phyloP scores from a whole-genome alignment of 2,888 invertebrate genomes.

The Apodemia mormo region DNA sequence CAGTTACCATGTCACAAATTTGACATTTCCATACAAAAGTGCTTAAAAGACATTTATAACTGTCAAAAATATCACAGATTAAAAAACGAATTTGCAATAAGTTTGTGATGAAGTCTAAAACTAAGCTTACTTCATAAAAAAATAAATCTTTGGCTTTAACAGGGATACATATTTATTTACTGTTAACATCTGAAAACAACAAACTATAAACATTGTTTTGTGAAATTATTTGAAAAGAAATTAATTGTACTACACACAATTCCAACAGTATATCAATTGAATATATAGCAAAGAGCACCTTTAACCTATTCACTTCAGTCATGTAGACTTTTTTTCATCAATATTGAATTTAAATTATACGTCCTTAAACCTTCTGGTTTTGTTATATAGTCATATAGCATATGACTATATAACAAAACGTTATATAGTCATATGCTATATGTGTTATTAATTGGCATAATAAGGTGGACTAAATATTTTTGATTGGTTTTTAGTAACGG shows the following conservation, averaged over 20 bases:
- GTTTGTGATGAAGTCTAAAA: constrained; percentile 9
- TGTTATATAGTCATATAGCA: too few species aligned
- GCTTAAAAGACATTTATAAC: background rate
- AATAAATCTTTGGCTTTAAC: constrained; percentile 18
- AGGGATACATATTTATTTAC: constrained; percentile 16
- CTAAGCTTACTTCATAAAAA: constrained; percentile 18
- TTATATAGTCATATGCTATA: too few species aligned
- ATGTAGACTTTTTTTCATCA: background rate
- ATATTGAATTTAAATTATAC: background rate
- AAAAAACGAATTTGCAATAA: background rate
- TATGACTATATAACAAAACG: too few species aligned
- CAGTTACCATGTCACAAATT: background rate
- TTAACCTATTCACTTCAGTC: background rate
- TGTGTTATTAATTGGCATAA: too few species aligned
- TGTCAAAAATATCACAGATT: constrained; percentile 3
- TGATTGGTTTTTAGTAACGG: too few species aligned
- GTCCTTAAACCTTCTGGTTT: background rate
- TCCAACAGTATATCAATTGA: background rate
- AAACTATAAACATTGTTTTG: background rate
- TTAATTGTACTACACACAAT: background rate
- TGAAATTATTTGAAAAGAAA: background rate
- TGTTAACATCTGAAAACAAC: constrained; percentile 11
- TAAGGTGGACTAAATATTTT: too few species aligned
- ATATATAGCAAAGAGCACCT: background rate
- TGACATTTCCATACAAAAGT: constrained; percentile 5